phyloP scores from a whole-genome alignment of 2,888 invertebrate genomes.

The Axea sp. region DNA sequence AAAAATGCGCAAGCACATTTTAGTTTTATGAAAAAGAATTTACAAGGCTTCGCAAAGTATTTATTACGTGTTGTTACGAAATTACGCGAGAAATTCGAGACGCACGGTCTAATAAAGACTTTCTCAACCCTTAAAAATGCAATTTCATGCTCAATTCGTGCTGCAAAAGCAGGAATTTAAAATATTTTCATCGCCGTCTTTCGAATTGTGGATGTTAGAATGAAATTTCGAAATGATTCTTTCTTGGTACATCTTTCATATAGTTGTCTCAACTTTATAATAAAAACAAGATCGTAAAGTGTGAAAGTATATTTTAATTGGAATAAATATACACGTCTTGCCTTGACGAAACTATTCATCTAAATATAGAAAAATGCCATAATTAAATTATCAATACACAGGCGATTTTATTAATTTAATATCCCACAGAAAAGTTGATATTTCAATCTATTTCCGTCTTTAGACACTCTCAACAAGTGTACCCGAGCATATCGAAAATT shows the following conservation, averaged over 20 bases:
- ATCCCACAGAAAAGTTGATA: too few relatives aligned
- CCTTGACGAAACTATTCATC: too few relatives aligned
- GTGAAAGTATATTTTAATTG: too few relatives aligned
- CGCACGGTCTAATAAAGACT: background rate
- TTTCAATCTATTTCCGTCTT: background rate
- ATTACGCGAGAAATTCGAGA: slow-evolving; percentile 1
- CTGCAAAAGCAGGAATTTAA: slow-evolving; percentile 14
- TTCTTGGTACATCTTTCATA: background rate
- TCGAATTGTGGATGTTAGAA: slow-evolving; percentile 29
- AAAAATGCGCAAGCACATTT: slow-evolving; percentile 2
- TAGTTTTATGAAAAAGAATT: slow-evolving; percentile 8
- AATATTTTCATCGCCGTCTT: slow-evolving; percentile 13
- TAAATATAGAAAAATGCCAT: too few relatives aligned
- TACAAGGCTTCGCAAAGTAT: background rate
- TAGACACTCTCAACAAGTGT: slow-evolving; percentile 2
- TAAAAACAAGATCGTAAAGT: too few relatives aligned
- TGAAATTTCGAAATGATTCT: slow-evolving; percentile 13
- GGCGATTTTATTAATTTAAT: too few relatives aligned
- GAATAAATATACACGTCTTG: too few relatives aligned
- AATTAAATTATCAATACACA: too few relatives aligned
- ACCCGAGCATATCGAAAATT: slow-evolving; percentile 5
- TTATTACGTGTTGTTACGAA: slow-evolving; percentile 15
- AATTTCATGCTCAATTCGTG: slow-evolving; percentile 3
- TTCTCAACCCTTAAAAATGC: slow-evolving; percentile 3
- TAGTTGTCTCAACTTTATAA: too few relatives aligned